Evolutionary conservation across 2,888 invertebrate genomes (phyloP).

Genomic region (Morpho helenor): DNA sequence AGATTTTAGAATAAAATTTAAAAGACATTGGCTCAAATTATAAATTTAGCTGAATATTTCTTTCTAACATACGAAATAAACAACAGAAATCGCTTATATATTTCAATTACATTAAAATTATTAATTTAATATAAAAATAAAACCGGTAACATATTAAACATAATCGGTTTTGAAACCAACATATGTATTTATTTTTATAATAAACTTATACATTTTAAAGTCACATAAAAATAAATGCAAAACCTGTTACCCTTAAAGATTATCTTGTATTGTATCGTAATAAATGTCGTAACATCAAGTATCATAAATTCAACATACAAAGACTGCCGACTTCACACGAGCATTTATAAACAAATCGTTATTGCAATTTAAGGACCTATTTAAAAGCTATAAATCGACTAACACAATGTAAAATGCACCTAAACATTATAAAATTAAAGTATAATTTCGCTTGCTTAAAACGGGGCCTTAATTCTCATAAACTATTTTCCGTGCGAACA

Average conservation of each 20-base stretch:
- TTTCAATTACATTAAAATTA: background rate
- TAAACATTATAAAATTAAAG: conserved; percentile 6
- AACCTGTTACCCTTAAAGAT: conserved; percentile 7
- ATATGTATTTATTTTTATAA: background rate
- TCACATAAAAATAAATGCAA: background rate
- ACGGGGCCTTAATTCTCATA: conserved; percentile 56
- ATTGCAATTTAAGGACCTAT: conserved; percentile 78
- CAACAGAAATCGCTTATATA: no score
- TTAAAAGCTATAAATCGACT: conserved; percentile 71
- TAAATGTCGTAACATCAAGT: conserved; percentile 18
- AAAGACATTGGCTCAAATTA: no score
- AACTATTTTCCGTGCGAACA: conserved; percentile 74
- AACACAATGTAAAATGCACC: conserved; percentile 33
- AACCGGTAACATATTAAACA: no score
- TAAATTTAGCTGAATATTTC: no score
- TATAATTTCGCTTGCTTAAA: conserved; percentile 12
- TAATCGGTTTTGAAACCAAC: no score
- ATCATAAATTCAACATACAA: conserved; percentile 39
- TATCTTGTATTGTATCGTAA: conserved; percentile 12
- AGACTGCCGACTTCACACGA: conserved; percentile 49
- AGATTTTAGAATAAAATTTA: no score
- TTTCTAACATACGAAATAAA: no score
- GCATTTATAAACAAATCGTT: conserved; percentile 75
- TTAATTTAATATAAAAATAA: background rate
- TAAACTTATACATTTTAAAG: background rate